Evolutionary conservation across 2,113 vertebrate species (phyloP).

Genomic region (Brienomyrus longianalis): DNA sequence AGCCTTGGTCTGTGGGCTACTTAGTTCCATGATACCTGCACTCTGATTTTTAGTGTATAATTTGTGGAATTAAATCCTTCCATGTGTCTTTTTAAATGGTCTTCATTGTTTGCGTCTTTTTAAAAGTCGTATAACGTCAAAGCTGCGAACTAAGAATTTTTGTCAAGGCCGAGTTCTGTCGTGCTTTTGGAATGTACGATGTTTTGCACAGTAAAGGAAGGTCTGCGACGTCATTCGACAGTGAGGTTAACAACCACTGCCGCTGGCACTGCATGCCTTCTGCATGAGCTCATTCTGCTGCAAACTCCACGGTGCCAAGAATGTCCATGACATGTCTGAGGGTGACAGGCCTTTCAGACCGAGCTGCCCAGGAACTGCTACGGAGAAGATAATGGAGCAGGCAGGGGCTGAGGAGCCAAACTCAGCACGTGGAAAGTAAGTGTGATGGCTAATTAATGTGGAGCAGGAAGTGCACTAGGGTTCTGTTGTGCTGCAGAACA

Average conservation of each 20-base stretch:
- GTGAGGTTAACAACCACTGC: background rate
- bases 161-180: background rate
- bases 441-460: conserved; percentile 65
- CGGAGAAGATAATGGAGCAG: conserved; percentile 34
- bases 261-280: background rate
- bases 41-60: background rate
- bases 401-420: conserved; percentile 22
- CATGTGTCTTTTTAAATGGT: background rate
- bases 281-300: background rate
- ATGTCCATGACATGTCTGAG: conserved; percentile 6
- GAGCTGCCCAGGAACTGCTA: conserved; percentile 48
- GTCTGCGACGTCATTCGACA: background rate
- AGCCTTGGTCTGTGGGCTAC: background rate
- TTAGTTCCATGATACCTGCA: background rate
- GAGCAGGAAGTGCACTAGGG: conserved; percentile 73
- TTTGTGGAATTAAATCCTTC: background rate
- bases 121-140: background rate
- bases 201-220: background rate
- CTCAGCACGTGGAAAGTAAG: conserved; percentile 54
- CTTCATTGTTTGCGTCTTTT: background rate
- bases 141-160: background rate
- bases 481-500: conserved; percentile 71
- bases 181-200: background rate
- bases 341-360: conserved; percentile 48
- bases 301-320: background rate